Conservation (phyloP, 1,140 invertebrate species). For the Drosophila simulans region DNA sequence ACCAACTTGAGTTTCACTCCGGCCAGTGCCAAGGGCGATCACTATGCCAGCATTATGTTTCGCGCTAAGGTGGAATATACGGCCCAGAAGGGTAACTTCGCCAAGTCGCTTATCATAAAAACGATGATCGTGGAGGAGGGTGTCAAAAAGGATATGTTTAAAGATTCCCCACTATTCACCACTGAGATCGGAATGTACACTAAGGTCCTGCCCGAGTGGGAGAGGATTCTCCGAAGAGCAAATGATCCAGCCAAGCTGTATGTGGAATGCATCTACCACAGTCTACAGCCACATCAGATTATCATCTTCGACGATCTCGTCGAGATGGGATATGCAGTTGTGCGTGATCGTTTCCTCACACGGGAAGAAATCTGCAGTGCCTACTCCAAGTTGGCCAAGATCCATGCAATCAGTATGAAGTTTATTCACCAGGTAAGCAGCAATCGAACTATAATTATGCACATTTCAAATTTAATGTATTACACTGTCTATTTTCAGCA, state of each 20-base stretch:
- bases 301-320: conserved; percentile 69
- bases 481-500: conserved; percentile 6
- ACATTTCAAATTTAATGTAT: neutral
- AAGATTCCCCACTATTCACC: conserved; percentile 38
- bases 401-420: conserved; percentile 60
- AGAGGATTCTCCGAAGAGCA: conserved; percentile 37
- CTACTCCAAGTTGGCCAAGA: conserved; percentile 54
- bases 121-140: conserved; percentile 64
- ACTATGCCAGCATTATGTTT: conserved; percentile 80
- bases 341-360: conserved; percentile 41
- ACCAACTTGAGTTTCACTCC: conserved; percentile 37
- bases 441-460: neutral
- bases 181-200: conserved; percentile 70
- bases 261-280: conserved; percentile 49
- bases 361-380: conserved; percentile 45
- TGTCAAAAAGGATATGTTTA: conserved; percentile 54
- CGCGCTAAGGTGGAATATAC: conserved; percentile 37
- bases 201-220: conserved; percentile 46
- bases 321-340: conserved; percentile 42
- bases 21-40: conserved; percentile 68
- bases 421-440: conserved; percentile 33
- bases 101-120: conserved; percentile 64
- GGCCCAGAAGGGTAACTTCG: neutral
- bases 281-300: conserved; percentile 38
- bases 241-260: conserved; percentile 43